A percentile compares a stretch with the other conserved stretches of the same genome.
Evolutionary conservation across 2,113 vertebrate genomes (phyloP).

Genomic region (Salvator merianae): DNA sequence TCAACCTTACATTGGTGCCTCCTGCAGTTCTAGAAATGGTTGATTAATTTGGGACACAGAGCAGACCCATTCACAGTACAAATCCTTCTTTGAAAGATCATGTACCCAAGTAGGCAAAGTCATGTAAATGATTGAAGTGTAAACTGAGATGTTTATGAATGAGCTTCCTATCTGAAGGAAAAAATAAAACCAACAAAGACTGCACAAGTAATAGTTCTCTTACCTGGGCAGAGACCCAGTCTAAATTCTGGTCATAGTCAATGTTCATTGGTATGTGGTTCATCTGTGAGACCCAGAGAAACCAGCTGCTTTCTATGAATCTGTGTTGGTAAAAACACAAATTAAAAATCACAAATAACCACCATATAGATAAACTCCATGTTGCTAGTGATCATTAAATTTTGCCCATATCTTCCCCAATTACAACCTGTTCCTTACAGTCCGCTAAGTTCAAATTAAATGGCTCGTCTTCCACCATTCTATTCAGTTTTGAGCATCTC

Average conservation of each 20-base stretch:
- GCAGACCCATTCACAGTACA: neutral
- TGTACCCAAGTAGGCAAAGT: neutral
- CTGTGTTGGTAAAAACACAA: conserved; percentile 48
- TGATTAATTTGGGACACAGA: neutral
- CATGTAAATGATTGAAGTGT: neutral
- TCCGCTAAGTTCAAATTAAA: no score
- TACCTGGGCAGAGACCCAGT: conserved; percentile 81
- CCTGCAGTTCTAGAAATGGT: no score
- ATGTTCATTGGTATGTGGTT: conserved; percentile 77
- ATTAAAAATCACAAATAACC: neutral
- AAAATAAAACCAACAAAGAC: neutral
- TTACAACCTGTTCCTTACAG: no score
- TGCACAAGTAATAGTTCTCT: neutral
- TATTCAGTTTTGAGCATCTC: no score
- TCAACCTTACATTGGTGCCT: neutral
- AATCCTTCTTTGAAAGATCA: neutral
- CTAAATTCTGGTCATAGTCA: conserved; percentile 76
- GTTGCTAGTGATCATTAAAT: no score
- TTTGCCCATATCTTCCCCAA: no score
- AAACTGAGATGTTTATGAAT: neutral
- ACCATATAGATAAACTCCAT: neutral
- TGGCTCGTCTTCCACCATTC: no score
- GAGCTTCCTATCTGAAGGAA: neutral
- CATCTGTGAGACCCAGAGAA: conserved; percentile 80
- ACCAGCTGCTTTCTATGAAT: conserved; percentile 77